phyloP scores from a whole-genome alignment of 2,797 vertebrate species.

The Silurus lanzhouensis region DNA sequence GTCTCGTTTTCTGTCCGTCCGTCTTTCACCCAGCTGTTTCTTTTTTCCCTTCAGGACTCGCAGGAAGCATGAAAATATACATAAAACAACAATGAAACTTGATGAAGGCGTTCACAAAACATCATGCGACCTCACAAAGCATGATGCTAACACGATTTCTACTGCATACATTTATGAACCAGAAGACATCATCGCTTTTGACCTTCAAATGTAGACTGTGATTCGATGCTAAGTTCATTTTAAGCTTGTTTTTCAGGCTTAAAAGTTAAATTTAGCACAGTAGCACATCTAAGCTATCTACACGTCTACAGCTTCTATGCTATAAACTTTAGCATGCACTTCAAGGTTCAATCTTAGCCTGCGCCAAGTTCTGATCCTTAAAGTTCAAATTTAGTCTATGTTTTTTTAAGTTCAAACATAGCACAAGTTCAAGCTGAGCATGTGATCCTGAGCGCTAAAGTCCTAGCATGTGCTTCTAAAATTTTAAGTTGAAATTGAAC shows the following conservation, averaged over 20 bases:
- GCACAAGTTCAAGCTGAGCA: neutral
- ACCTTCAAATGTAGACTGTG: neutral
- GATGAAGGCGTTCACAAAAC: neutral
- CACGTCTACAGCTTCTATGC: no score
- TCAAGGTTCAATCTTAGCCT: neutral
- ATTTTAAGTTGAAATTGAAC: neutral
- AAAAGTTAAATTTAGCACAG: neutral
- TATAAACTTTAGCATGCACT: no score
- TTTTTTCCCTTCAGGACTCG: neutral
- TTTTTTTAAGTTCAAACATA: neutral
- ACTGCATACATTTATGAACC: slow-evolving; percentile 8
- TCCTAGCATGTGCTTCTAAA: neutral
- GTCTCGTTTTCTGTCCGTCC: slow-evolving; percentile 26
- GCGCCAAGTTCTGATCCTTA: neutral
- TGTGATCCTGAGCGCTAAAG: neutral
- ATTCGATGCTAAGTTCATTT: neutral
- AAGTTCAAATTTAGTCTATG: neutral
- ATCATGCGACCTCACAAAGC: neutral
- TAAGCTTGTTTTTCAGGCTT: neutral
- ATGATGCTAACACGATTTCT: neutral
- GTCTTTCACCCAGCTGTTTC: neutral
- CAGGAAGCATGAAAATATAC: slow-evolving; percentile 37
- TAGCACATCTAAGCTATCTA: neutral
- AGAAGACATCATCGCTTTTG: neutral
- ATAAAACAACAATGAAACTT: slow-evolving; percentile 14